Percentiles rank a stretch among this genome's conserved stretches.
phyloP scores from a whole-genome alignment of 2,797 vertebrate species.

The Intellagama lesueurii region DNA sequence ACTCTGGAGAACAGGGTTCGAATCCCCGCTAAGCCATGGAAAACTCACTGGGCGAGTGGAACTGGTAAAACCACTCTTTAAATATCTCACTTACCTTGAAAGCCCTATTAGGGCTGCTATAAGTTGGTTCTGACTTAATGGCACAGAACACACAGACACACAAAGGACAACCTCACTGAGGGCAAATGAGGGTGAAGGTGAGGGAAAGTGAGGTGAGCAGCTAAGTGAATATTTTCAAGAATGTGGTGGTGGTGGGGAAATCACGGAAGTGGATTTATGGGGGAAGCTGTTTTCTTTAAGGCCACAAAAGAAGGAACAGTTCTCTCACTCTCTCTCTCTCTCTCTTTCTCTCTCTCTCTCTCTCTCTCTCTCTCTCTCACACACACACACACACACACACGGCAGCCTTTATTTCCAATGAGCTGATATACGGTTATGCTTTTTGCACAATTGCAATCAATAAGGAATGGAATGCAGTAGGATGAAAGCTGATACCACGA shows the following conservation, averaged over 20 bases:
- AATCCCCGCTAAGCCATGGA: no score
- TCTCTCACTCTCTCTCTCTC: background rate
- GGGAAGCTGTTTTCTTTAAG: background rate
- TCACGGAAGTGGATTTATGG: background rate
- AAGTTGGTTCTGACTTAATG: no score
- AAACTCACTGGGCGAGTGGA: no score
- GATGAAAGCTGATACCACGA: conserved; percentile 36
- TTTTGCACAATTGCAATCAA: conserved; percentile 49
- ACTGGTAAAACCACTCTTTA: no score
- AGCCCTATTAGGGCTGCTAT: no score
- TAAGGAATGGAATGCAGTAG: conserved; percentile 16
- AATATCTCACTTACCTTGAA: no score
- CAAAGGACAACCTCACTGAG: background rate
- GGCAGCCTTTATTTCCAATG: conserved; percentile 20
- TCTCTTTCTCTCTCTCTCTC: no score
- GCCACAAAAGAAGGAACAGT: background rate
- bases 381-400: no score
- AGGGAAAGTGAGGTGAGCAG: background rate
- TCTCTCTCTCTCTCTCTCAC: no score
- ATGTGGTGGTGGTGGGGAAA: background rate
- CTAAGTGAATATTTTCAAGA: background rate
- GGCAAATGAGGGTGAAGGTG: background rate
- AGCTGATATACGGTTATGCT: conserved; percentile 31
- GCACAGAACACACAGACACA: no score
- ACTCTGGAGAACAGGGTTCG: no score